Evolutionary conservation across 2,888 invertebrate genomes (phyloP), one percentile per base, ranked within the genome.

Genomic region (Erpobdella octoculata): DNA sequence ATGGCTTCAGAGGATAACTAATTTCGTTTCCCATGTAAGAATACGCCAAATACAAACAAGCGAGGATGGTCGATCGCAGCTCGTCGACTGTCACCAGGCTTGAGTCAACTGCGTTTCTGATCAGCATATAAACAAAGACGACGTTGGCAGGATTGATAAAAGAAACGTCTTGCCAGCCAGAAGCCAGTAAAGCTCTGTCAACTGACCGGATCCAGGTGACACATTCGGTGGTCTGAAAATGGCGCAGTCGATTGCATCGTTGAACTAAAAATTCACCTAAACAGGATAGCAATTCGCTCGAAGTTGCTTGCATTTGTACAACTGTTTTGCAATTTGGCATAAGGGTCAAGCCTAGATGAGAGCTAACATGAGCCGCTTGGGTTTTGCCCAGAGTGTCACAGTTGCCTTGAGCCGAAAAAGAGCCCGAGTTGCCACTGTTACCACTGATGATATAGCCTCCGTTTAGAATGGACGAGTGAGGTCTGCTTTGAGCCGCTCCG

Each of bases 21-120:
- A 98, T 98, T 87, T 87, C 86, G 87, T 97, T 97, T 81, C 97
- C 98, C 97, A 99, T 98, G 86, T 99, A 98, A 65, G 95, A 93
- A 87, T 98, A 98, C 79, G 94, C 93, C 78, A 98, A 88, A 86
- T 98, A 98, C 78, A 98, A 89, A 85, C 97, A 97, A 78, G 97
- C 96, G 76, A 98, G 88, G 62, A 98, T 95, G 73, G 79, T 77
- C 18, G 82, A 79, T 72, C 82, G 81, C 5, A 83, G 78, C 48
- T 83, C 81, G 28, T 78, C 78, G 73, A 82, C 81, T 3, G 77
- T 78, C 36, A 77, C 74, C 36, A 81, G 87, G 48, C 38, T 36
- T 9, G 69, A 31, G 18, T 70, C 72, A 21, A 72, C 66, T 18
- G 6, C 21, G 28, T 38, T 62, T 46, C 72, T 58, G 9, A 70